Evolutionary conservation across 1,140 invertebrate genomes (phyloP), one percentile per base, ranked within the genome.

Genomic region (Drosophila guanche): DNA sequence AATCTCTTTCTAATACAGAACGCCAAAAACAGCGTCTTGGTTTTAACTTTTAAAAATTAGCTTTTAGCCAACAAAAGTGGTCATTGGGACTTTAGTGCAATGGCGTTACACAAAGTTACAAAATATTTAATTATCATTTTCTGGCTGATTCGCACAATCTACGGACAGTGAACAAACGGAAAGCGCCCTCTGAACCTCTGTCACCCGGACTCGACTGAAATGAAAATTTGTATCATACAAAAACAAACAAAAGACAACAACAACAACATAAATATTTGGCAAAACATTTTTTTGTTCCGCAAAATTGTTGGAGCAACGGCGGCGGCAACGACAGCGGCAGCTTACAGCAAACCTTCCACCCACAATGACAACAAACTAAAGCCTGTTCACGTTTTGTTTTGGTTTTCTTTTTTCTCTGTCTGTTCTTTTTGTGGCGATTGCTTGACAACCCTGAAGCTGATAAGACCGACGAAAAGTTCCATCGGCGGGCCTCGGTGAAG

Each of bases 381-480:
- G 5, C 6, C 23, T 10, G 33, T 27, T 5, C 54, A 1, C 27
- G 4, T 2, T 27, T 4, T 10, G 5, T 14, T 23, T 43, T 14
- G 6, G 12, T 20, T 63, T 7, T 5, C 25, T 40, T 23, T 0
- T 48, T 8, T 16, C 12, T 50, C 5, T 45, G 1, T 47, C 12
- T 8, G 4, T 20, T 27, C 6, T 43, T 16, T 43, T 20, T 66
- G 12, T 48, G 0, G 14, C 23, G 54, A 25, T 54, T 20, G 8
- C 29, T 48, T 41, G 46, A 6, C 14, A 47, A 1, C 47, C 33
- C 22, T 76, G 27, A 51, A 91, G 90, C 85, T 0, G 90, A 91
- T 51, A 91, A 90, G 57, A 88, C 90, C 22, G 88, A 90, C 33
- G 90, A 91, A 40, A 91, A 91, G 66, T 91, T 91, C 55, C 90